Base-by-base conservation (phyloP, 2,888 invertebrate genomes). In the Eumerus sabulonum region DNA sequence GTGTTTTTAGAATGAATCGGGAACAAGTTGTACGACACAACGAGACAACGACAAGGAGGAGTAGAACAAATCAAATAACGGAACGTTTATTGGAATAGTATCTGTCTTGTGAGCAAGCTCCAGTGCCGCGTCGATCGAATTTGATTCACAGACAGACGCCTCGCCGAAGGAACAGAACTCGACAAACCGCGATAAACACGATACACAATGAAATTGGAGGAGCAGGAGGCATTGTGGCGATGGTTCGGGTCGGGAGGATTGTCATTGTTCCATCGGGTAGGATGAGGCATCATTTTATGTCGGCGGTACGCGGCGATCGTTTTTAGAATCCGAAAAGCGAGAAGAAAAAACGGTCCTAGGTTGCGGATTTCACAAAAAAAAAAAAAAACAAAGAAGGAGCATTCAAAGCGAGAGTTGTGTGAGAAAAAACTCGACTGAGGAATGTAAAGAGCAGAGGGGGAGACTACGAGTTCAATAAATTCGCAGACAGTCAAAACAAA, bases 71-170 rank as follows among this genome's bases (percentile, higher is more conserved):
- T 72, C 77, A 53, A 17, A 77, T 77, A 77, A 77, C 77, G 72
- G 77, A 72, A 77, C 77, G 67, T 77, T 77, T 77, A 44, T 63
- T 67, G 77, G 62, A 77, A 72, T 73, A 77, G 36, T 73, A 73
- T 68, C 53, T 72, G 35, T 19, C 62, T 17, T 17, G 27, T 27
- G 7, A 27, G 7, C 27, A 7, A 7, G 7, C 27, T 27, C 42
- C 13, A 13, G 7, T 12, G 57, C 63, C 40, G 27, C 48, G 45
- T 44, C 63, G 63, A 77, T 67, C 67, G 67, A 77, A 72, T 73
- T 77, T 68, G 57, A 72, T 67, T 73, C 72, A 72, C 77, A 73
- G 72, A 57, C 70, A 53, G 68, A 67, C 62, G 13, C 45, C 27
- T 18, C 18, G 36, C 40, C 16, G 17, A 16, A 53, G 45, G 66